Base-by-base conservation (phyloP, 2,113 vertebrate species). In the Rutilus rutilus region DNA sequence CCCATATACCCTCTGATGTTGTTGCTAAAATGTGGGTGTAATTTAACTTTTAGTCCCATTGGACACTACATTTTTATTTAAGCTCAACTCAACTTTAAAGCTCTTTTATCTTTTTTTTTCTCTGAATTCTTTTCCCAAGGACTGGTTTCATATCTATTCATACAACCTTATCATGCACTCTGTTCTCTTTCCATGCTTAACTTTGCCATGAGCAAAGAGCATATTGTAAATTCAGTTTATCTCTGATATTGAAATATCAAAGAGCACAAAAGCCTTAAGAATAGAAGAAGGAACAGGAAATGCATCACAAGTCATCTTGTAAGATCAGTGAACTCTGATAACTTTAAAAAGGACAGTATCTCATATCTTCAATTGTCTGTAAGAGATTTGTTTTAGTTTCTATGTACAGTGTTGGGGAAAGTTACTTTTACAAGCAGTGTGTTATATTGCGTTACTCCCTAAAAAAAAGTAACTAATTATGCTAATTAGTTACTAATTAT, bases 21-120 rank as follows among this genome's bases (percentile, higher is more conserved):
- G 54, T n/a, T 81, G 77, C 77, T 83, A 81, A 80, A 84, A 45
- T 82, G 59, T 78, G 74, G 60, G 30, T 76, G 54, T 45, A 64
- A 60, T 85, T 85, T 45, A 17, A 50, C 64, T 74, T 64, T 57
- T 59, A 60, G 25, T 78, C 82, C 64, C 27, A 74, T 17, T 19
- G 64, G 76, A 84, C 42, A 45, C 50, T 45, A 50, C 17, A 21
- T 8, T 67, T 81, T 81, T 5, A 80, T 64, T 80, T 80, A 54
- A 77, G 33, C 6, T 78, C 39, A 25, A 79, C n/a, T 57, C 12
- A 59, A 54, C 5, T 25, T 60, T 64, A 45, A 74, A 71, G 12
- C 59, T 64, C 25, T 64, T n/a, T 62, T 62, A 45, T 75, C 45
- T 59, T 62, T 30, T 47, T 30, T 47, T 17, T 81, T 17, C 52